Evolutionary conservation across 2,888 invertebrate genomes (phyloP).

Genomic region (Cyclophora punctaria): DNA sequence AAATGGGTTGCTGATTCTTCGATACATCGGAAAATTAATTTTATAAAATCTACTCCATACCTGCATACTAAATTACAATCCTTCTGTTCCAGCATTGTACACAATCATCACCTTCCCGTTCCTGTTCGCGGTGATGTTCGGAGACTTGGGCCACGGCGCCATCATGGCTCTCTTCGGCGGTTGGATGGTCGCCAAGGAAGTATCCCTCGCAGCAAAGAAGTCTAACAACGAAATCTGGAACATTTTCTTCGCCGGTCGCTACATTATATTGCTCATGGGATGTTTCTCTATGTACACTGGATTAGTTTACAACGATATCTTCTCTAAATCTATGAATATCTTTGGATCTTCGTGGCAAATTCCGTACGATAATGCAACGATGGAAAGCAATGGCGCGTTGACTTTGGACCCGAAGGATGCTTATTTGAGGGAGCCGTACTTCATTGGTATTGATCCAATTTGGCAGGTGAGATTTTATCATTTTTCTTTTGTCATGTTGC

Average conservation of each 20-base stretch:
- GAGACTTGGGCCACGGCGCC: constrained; percentile 92
- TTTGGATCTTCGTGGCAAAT: constrained; percentile 92
- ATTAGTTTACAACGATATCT: constrained; percentile 96
- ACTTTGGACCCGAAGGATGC: constrained; percentile 79
- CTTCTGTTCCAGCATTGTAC: constrained; percentile 80
- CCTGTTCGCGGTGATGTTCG: constrained; percentile 97
- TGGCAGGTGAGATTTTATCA: constrained; percentile 76
- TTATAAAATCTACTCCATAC: no score
- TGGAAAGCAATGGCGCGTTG: constrained; percentile 61
- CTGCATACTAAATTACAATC: not conserved
- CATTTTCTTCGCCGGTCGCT: constrained; percentile 98
- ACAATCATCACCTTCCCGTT: constrained; percentile 96
- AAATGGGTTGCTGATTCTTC: no score
- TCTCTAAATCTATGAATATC: constrained; percentile 96
- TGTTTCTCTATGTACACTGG: constrained; percentile 98
- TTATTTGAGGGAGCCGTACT: constrained; percentile 83
- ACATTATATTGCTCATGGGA: constrained; percentile 98
- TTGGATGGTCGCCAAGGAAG: constrained; percentile 89
- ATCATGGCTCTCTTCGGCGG: constrained; percentile 87
- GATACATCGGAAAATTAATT: no score
- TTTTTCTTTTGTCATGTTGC: no score
- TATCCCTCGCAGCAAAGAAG: constrained; percentile 80
- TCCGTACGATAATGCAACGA: constrained; percentile 71
- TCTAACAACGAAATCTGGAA: constrained; percentile 93
- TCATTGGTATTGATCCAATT: constrained; percentile 89